Base-by-base conservation (phyloP, 2,888 invertebrate genomes). In the Acheta domesticus region DNA sequence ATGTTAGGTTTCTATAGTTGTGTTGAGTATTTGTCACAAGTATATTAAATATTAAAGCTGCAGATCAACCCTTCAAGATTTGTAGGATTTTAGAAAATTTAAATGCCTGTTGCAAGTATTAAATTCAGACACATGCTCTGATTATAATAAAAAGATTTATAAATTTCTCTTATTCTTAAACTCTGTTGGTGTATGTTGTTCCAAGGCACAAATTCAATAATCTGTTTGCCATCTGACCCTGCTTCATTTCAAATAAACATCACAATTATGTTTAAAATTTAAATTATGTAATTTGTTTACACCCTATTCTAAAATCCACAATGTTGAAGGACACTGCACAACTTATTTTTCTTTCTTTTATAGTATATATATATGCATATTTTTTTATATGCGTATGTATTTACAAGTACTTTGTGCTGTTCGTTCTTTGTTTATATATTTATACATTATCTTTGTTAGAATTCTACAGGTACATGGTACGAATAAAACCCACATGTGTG, bases 11-110 rank as follows among this genome's bases (percentile, higher is more conserved):
- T 62, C n/a, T 62, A 14, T 62, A 62, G 62, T 62, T 62, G 62
- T 62, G 62, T 62, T 62, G 62, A 62, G 62, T 62, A 62, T 62
- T 62, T 62, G 62, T 62, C 62, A 62, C 62, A 62, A 62, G 62
- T 62, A 62, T 62, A 62, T 62, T 62, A 62, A 62, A 62, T 62
- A 62, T 62, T 62, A 62, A 62, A 62, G 62, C 62, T 19, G n/a
- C 62, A 62, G 62, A 62, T 62, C n/a, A 62, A 19, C 62, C 14
- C 62, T 62, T n/a, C 62, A 62, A 62, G 62, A 62, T 62, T 62
- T 62, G 62, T 62, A n/a, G 62, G n/a, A 19, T 62, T 62, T 62
- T 62, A 62, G 62, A 62, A 14, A 62, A 62, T 62, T 19, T 62
- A 19, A 19, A 62, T 62, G 62, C 36, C 36, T 36, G 36, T 36